Percentiles rank a stretch among this genome's conserved stretches.
phyloP scores from a whole-genome alignment of 2,113 vertebrate genomes.

The Cromileptes altivelis region DNA sequence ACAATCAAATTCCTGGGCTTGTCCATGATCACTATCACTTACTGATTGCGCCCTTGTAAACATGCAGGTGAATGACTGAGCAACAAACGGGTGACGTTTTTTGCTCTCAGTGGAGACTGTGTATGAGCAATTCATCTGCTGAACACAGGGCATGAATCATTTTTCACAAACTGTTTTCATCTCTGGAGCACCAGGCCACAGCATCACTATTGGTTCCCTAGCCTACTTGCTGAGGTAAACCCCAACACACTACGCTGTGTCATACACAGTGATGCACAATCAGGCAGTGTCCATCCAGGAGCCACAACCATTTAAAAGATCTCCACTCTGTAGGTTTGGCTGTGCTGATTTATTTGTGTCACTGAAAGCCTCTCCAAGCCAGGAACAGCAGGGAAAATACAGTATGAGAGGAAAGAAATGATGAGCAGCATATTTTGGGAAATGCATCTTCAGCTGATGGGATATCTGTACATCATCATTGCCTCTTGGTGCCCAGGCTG shows the following conservation, averaged over 20 bases:
- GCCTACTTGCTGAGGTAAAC: slow-evolving; percentile 9
- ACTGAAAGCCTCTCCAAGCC: neutral
- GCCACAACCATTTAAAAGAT: neutral
- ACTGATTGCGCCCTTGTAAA: neutral
- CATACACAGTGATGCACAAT: neutral
- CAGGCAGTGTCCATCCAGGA: neutral
- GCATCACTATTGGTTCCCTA: neutral
- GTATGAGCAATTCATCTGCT: neutral
- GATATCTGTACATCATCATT: neutral
- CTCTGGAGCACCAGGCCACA: slow-evolving; percentile 18
- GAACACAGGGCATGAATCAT: neutral
- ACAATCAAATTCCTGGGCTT: neutral
- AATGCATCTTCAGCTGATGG: neutral
- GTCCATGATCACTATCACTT: neutral
- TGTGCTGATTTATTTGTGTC: neutral
- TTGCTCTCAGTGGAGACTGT: neutral
- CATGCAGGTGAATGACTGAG: neutral
- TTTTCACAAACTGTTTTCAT: neutral
- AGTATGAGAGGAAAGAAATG: neutral
- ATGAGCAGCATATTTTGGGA: neutral
- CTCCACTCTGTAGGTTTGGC: neutral
- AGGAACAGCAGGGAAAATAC: neutral
- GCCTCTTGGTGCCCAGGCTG: neutral
- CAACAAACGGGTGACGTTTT: neutral
- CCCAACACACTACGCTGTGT: neutral